Conservation (phyloP, 2,113 vertebrate species). For the Macrotus californicus region DNA sequence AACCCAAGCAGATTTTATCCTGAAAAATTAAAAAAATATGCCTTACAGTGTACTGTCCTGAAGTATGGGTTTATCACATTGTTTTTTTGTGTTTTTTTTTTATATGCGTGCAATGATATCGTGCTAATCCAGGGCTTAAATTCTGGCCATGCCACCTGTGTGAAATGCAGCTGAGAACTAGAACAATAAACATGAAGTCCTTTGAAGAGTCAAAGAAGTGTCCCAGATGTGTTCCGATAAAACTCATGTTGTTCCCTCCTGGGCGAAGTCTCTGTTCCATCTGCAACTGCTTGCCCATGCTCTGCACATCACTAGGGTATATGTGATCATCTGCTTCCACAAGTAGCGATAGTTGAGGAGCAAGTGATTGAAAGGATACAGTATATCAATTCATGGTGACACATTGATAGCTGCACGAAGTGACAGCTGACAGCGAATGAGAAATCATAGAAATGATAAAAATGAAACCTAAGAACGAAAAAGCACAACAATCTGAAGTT, state of each 20-base stretch:
- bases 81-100: neutral
- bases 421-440: slow-evolving; percentile 43
- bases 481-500: neutral
- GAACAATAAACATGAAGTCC: neutral
- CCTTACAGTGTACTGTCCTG: neutral
- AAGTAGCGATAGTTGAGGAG: neutral
- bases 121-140: neutral
- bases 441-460: slow-evolving; percentile 57
- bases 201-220: neutral
- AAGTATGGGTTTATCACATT: neutral
- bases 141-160: neutral
- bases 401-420: neutral
- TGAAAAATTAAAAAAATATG: neutral
- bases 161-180: neutral
- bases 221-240: neutral
- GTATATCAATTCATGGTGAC: neutral
- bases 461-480: slow-evolving; percentile 29
- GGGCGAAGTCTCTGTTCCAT: neutral
- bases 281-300: neutral
- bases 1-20: neutral
- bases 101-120: neutral
- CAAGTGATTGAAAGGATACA: slow-evolving; percentile 5
- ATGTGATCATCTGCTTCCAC: neutral
- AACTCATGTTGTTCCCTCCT: neutral
- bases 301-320: neutral